Evolutionary conservation across 2,888 invertebrate genomes (phyloP), one percentile per base, ranked within the genome.

Genomic region (Tenthredo distinguenda): DNA sequence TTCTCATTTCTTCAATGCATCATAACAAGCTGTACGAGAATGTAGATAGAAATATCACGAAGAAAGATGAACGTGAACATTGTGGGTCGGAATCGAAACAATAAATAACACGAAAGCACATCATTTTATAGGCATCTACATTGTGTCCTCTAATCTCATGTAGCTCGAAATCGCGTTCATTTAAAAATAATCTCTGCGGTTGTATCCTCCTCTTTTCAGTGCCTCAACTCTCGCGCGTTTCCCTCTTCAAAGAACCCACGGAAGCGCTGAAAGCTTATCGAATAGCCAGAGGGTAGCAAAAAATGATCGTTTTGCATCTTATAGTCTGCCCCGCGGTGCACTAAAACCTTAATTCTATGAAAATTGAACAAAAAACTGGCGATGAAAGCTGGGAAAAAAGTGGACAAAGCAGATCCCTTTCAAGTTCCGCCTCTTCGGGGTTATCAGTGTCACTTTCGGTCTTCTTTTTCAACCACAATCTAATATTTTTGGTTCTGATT

Each of bases 241-340:
- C 2, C 40, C 74, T 9, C 31, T 74, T 74, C 12, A 55, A 31
- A 77, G 50, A 55, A 77, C 15, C 77, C 55, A 31, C 18, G n/a
- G 18, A 77, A 77, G 50, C 47, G 31, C 7, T 34, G 55, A 77
- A 55, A 50, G 55, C 77, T 77, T 77, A 50, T 77, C 77, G 50
- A 77, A 77, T 77, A 77, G 77, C 55, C 50, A 18, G 47, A 77
- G 31, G 77, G 77, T 50, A 31, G 50, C 18, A 31, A 77, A 77
- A 55, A 47, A 47, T 77, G 47, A 77, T 50, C 50, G 50, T 77
- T 77, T 47, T 77, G 47, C 47, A 34, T 9, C 26, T 55, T 50
- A 77, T 50, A 50, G 47, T 18, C 55, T 5, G 15, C 18, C 26
- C 15, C 10, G 26, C 62, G 34, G 34, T 68, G 68, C 68, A 31